phyloP scores from a whole-genome alignment of 2,113 vertebrate genomes.

The Neogobius melanostomus region DNA sequence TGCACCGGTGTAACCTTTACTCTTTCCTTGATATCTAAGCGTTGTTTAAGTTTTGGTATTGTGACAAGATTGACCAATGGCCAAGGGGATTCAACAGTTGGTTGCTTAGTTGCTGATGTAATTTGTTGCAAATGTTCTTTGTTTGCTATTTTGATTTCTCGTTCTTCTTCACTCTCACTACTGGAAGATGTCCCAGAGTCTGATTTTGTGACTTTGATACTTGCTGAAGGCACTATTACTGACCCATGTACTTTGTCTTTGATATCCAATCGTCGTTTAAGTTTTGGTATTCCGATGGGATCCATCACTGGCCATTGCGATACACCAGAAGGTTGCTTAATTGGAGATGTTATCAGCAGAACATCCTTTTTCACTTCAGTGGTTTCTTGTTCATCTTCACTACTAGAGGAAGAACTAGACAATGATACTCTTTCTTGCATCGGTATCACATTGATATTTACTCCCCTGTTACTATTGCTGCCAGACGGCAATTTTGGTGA shows the following conservation, averaged over 20 bases:
- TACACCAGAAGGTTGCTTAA: no score
- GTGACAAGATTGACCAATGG: background rate
- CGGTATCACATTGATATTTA: no score
- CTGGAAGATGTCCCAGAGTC: constrained; percentile 12
- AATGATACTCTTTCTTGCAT: no score
- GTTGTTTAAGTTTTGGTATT: background rate
- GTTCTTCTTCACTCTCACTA: constrained; percentile 23
- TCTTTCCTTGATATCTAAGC: constrained; percentile 21
- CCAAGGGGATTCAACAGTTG: background rate
- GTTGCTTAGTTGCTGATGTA: background rate
- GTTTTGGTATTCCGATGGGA: background rate
- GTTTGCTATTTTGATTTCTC: constrained; percentile 16
- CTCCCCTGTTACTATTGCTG: no score
- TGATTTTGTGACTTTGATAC: background rate
- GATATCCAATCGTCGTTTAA: constrained; percentile 19
- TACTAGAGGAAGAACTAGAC: no score
- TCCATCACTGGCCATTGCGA: background rate
- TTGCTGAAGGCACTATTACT: background rate
- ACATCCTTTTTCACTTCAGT: no score
- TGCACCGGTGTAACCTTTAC: background rate
- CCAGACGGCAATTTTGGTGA: no score
- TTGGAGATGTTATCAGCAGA: no score
- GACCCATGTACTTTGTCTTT: background rate
- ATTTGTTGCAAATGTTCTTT: background rate
- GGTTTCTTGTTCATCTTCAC: no score